phyloP scores from a whole-genome alignment of 2,888 invertebrate species.

The Noctua comes region DNA sequence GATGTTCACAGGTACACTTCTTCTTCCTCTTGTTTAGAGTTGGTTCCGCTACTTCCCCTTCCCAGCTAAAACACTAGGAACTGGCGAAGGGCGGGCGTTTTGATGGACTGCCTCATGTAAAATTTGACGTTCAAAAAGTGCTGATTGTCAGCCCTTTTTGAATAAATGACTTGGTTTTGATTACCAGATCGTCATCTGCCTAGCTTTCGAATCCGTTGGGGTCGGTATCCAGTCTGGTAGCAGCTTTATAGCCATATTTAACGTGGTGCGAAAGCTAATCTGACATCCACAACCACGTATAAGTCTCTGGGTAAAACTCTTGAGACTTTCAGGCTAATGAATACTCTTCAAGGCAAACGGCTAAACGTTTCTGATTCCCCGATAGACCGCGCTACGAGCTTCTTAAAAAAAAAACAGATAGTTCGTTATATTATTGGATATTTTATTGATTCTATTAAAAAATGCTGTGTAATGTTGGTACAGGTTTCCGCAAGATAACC shows the following conservation, averaged over 20 bases:
- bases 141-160: too few species aligned
- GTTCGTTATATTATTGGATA: too few species aligned
- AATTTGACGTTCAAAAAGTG: too few species aligned
- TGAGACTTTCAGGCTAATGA: too few species aligned
- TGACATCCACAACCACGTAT: background rate
- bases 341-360: too few species aligned
- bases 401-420: too few species aligned
- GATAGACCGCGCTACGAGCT: too few species aligned
- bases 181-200: too few species aligned
- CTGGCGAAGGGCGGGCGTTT: background rate
- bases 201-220: background rate
- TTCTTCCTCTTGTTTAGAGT: background rate
- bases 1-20: conserved; percentile 92
- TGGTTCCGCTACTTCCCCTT: background rate
- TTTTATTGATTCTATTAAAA: too few species aligned
- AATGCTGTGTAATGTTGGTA: background rate
- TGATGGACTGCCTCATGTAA: background rate
- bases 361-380: too few species aligned
- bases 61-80: background rate
- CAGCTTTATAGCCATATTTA: background rate
- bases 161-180: too few species aligned
- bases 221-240: background rate
- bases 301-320: too few species aligned
- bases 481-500: conserved; percentile 96
- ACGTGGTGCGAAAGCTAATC: background rate